Evolutionary conservation across 2,888 invertebrate genomes (phyloP).

Genomic region (Therioaphis trifolii): DNA sequence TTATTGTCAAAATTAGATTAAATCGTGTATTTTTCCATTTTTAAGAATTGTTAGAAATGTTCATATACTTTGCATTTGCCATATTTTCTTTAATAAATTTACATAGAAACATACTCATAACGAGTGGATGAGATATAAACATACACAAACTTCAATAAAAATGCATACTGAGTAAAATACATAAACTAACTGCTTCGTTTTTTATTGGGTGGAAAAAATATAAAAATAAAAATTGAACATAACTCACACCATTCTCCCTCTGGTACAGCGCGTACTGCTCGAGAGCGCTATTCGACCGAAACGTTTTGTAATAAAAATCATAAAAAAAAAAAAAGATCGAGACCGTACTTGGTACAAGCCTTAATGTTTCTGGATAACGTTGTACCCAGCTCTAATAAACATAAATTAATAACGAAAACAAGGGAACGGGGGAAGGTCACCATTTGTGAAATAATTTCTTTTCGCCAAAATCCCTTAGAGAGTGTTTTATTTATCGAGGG

Average conservation of each 20-base stretch:
- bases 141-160: background rate
- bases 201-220: too few species aligned
- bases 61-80: too few species aligned
- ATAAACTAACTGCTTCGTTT: conserved; percentile 29
- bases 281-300: background rate
- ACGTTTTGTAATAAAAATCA: conserved; percentile 52
- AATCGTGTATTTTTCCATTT: too few species aligned
- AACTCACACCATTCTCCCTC: conserved; percentile 28
- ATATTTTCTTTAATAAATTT: too few species aligned
- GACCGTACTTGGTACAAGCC: conserved; percentile 33
- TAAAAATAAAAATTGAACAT: conserved; percentile 27
- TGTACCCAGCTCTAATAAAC: conserved; percentile 54
- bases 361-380: conserved; percentile 48
- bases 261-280: background rate
- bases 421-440: conserved; percentile 43
- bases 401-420: conserved; percentile 59
- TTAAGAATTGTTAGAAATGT: too few species aligned
- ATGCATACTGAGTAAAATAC: background rate
- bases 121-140: too few species aligned
- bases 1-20: too few species aligned
- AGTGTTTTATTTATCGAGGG: conserved; percentile 50
- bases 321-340: conserved; percentile 43
- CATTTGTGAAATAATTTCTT: conserved; percentile 58
- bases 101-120: background rate
- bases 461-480: conserved; percentile 55